phyloP scores from a whole-genome alignment of 2,797 vertebrate species.

The Bucorvus abyssinicus region DNA sequence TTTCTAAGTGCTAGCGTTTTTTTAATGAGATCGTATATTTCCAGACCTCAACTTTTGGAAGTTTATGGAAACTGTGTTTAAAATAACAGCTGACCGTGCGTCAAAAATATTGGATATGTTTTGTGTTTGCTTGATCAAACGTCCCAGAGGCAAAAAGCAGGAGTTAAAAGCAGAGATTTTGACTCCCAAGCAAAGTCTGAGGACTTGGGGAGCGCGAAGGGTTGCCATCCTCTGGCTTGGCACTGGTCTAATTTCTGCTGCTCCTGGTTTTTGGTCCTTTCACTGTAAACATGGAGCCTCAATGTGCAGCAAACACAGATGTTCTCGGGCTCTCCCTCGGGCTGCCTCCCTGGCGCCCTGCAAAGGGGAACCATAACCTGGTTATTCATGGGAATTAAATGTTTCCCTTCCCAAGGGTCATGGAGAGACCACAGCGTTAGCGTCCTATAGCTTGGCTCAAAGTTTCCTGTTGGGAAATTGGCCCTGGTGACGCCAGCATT shows the following conservation, averaged over 20 bases:
- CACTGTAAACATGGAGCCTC: fast-evolving
- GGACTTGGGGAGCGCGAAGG: fast-evolving
- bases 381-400: background rate
- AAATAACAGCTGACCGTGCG: slow-evolving; percentile 29
- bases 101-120: background rate
- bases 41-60: slow-evolving; percentile 8
- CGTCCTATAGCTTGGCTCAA: fast-evolving
- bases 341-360: background rate
- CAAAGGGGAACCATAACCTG: background rate
- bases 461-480: background rate
- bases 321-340: background rate
- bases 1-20: slow-evolving; percentile 32
- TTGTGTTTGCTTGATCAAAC: slow-evolving; percentile 32
- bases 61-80: slow-evolving; percentile 63
- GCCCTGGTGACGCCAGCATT: background rate
- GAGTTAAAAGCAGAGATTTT: background rate
- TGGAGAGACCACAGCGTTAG: fast-evolving
- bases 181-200: background rate
- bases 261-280: background rate
- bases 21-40: slow-evolving; percentile 66
- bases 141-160: slow-evolving; percentile 4
- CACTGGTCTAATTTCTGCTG: fast-evolving
- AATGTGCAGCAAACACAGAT: fast-evolving
- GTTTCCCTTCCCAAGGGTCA: fast-evolving
- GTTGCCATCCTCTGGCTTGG: background rate